phyloP scores from a whole-genome alignment of 2,797 vertebrate species.

The Rhynchonycteris naso region DNA sequence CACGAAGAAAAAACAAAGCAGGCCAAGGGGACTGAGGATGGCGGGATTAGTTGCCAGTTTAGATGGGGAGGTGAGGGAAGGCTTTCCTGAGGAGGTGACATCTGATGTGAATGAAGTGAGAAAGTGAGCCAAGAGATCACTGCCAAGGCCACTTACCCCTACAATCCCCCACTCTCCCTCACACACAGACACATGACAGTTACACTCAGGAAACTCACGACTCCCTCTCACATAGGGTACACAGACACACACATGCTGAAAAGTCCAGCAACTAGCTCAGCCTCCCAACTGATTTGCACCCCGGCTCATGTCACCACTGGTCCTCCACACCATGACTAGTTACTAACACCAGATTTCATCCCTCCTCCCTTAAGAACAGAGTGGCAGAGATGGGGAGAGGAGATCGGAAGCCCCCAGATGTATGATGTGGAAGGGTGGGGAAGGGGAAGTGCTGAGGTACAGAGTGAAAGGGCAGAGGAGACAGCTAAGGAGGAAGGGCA shows the following conservation, averaged over 20 bases:
- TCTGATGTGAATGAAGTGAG: not conserved
- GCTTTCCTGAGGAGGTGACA: constrained; percentile 22
- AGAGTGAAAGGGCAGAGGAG: not conserved
- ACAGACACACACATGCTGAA: not conserved
- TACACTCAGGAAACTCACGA: not conserved
- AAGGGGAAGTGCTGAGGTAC: not conserved
- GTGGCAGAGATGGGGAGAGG: not conserved
- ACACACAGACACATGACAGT: not conserved
- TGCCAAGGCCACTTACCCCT: not conserved
- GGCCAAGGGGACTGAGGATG: not conserved
- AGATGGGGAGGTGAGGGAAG: constrained; percentile 2
- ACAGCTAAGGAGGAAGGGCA: not conserved
- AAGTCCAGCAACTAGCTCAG: not conserved
- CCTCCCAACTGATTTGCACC: not conserved
- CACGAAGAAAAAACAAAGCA: not conserved
- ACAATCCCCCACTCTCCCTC: not conserved
- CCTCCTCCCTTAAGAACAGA: not conserved
- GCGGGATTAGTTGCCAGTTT: not conserved
- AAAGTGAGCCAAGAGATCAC: not conserved
- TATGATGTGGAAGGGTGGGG: not conserved
- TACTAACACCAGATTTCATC: not conserved
- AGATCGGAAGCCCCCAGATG: not conserved
- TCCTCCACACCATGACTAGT: not conserved
- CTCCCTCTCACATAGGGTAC: rapidly evolving
- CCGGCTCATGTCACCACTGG: not conserved